Percentiles rank a stretch among this genome's conserved stretches.
phyloP scores from a whole-genome alignment of 2,888 invertebrate genomes.

The Diogma glabrata region DNA sequence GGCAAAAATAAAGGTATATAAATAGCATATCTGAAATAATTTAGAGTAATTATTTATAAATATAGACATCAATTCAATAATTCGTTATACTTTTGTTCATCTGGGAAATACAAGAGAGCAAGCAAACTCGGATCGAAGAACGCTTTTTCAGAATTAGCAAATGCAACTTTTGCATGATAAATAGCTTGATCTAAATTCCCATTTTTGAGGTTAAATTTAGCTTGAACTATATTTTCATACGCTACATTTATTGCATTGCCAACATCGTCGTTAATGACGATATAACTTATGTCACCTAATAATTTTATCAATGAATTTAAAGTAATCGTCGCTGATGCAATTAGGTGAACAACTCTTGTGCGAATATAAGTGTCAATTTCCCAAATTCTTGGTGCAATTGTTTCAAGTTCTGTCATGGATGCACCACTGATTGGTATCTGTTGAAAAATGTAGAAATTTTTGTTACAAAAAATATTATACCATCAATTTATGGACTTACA shows the following conservation, averaged over 20 bases:
- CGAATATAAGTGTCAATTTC: conserved; percentile 61
- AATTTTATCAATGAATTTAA: conserved; percentile 62
- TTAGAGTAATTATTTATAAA: too few relatives aligned
- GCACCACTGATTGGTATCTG: conserved; percentile 38
- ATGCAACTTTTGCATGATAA: conserved; percentile 61
- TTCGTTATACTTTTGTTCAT: conserved; percentile 81
- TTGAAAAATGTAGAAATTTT: too few relatives aligned
- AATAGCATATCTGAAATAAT: conserved; percentile 80
- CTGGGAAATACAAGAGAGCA: conserved; percentile 92
- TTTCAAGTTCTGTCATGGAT: conserved; percentile 40
- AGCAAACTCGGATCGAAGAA: conserved; percentile 90
- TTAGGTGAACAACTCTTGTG: conserved; percentile 56
- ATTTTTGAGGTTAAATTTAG: conserved; percentile 40
- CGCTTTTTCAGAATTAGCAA: conserved; percentile 70
- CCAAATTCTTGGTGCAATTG: conserved; percentile 50
- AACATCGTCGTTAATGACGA: conserved; percentile 85
- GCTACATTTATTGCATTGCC: conserved; percentile 55
- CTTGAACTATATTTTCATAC: conserved; percentile 49
- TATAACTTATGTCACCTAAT: conserved; percentile 79
- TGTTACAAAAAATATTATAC: too few relatives aligned
- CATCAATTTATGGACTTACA: too few relatives aligned
- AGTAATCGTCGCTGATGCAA: conserved; percentile 55
- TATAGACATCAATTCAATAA: not conserved
- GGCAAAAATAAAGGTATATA: conserved; percentile 96
- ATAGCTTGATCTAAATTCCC: conserved; percentile 55